Conservation (phyloP, 2,113 vertebrate species). For the Callithrix jacchus region DNA sequence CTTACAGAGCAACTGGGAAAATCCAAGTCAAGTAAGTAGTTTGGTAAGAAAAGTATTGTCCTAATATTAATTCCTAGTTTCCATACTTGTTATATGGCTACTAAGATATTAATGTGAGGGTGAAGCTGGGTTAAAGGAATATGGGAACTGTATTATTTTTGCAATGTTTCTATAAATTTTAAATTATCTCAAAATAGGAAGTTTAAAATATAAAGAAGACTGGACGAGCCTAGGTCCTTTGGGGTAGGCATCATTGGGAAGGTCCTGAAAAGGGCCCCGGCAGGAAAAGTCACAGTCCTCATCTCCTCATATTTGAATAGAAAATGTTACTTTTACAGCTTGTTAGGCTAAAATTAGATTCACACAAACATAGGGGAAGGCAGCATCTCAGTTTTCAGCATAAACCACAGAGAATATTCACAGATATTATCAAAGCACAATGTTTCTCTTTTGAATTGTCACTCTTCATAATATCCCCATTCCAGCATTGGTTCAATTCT, state of each 20-base stretch:
- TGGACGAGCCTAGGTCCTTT: neutral
- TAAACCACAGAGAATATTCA: conserved; percentile 11
- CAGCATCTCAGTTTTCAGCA: neutral
- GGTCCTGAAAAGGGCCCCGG: neutral
- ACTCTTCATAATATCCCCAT: conserved; percentile 4
- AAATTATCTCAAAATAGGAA: conserved; percentile 51
- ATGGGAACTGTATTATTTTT: neutral
- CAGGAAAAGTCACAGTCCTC: neutral
- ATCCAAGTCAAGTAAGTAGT: neutral
- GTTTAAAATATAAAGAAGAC: neutral
- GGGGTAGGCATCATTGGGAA: neutral
- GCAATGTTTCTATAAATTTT: neutral
- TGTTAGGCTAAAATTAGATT: neutral
- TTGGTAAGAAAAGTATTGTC: neutral
- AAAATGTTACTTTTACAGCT: conserved; percentile 7
- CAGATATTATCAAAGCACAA: conserved; percentile 21
- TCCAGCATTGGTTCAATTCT: neutral
- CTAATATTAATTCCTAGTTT: neutral
- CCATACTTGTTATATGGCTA: neutral
- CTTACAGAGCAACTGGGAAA: neutral
- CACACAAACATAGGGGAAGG: neutral
- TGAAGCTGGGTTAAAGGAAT: neutral
- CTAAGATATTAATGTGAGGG: neutral
- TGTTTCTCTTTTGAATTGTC: conserved; percentile 43
- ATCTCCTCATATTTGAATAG: conserved; percentile 2